Percentiles rank a stretch among this genome's conserved stretches.
phyloP scores from a whole-genome alignment of 2,888 invertebrate species.

The Eulithis testata region DNA sequence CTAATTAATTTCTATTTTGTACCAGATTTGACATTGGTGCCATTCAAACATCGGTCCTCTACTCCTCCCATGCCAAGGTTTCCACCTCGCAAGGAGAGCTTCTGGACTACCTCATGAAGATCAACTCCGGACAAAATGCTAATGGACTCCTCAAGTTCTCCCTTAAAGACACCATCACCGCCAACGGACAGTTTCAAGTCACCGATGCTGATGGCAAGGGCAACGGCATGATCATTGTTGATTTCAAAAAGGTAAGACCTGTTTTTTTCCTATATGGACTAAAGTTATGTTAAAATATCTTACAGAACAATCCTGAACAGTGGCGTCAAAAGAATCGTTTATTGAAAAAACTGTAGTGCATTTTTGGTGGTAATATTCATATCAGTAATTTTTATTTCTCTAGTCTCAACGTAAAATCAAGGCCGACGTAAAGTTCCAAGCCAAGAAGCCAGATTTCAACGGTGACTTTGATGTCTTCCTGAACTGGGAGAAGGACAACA shows the following conservation, averaged over 20 bases:
- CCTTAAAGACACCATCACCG: conserved; percentile 85
- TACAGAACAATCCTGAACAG: too few relatives aligned
- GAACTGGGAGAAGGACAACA: conserved; percentile 88
- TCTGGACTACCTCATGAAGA: conserved; percentile 83
- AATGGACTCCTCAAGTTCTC: conserved; percentile 82
- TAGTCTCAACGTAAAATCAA: conserved; percentile 86
- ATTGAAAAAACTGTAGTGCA: too few relatives aligned
- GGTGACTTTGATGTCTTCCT: conserved; percentile 86
- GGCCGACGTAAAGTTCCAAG: conserved; percentile 85
- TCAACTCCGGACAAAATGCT: conserved; percentile 67
- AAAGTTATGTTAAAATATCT: too few relatives aligned
- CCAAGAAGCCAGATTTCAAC: conserved; percentile 85
- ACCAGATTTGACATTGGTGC: conserved; percentile 76
- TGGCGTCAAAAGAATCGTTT: too few relatives aligned
- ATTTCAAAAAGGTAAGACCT: conserved; percentile 78
- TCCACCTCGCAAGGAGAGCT: conserved; percentile 73
- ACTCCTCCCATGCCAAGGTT: conserved; percentile 83
- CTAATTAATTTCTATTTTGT: background rate
- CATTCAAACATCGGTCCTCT: conserved; percentile 67
- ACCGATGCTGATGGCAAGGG: conserved; percentile 87
- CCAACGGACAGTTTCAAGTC: conserved; percentile 86
- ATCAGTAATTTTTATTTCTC: background rate
- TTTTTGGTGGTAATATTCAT: too few relatives aligned
- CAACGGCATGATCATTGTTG: conserved; percentile 83
- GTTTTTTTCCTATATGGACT: background rate